Conservation (phyloP, 2,113 vertebrate genomes). For the Clinocottus analis region DNA sequence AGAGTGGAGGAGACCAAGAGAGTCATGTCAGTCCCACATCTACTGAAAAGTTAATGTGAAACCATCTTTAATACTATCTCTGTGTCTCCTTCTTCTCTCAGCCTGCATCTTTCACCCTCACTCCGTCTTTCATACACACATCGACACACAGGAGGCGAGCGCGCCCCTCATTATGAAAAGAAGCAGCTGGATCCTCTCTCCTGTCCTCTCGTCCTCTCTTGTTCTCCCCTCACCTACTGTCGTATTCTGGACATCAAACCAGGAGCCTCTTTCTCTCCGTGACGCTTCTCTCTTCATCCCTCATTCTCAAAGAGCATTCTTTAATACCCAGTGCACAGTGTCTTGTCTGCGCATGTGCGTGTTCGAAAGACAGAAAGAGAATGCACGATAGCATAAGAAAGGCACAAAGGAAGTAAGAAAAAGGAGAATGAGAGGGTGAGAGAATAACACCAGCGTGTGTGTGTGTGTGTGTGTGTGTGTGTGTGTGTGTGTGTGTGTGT, state of each 20-base stretch:
- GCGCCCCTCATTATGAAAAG: slow-evolving; percentile 67
- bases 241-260: slow-evolving; percentile 74
- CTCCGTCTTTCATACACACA: background rate
- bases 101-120: slow-evolving; percentile 8
- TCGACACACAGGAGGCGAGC: slow-evolving; percentile 36
- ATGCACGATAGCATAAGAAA: slow-evolving; percentile 8
- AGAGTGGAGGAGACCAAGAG: slow-evolving; percentile 45
- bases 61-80: slow-evolving; percentile 61
- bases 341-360: slow-evolving; percentile 25
- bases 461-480: background rate
- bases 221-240: slow-evolving; percentile 63
- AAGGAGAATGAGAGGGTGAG: background rate
- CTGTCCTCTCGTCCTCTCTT: slow-evolving; percentile 42
- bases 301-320: slow-evolving; percentile 76
- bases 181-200: slow-evolving; percentile 67
- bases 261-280: slow-evolving; percentile 28
- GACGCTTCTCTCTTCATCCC: slow-evolving; percentile 51
- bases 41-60: slow-evolving; percentile 80
- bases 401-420: slow-evolving; percentile 10
- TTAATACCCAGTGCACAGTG: slow-evolving; percentile 58
- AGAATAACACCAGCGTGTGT: background rate
- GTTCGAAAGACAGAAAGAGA: slow-evolving; percentile 5
- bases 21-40: slow-evolving; percentile 60
- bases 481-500: background rate
- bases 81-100: slow-evolving; percentile 31